Base-by-base conservation (phyloP, 2,888 invertebrate genomes). In the Drosophila bunnanda region DNA sequence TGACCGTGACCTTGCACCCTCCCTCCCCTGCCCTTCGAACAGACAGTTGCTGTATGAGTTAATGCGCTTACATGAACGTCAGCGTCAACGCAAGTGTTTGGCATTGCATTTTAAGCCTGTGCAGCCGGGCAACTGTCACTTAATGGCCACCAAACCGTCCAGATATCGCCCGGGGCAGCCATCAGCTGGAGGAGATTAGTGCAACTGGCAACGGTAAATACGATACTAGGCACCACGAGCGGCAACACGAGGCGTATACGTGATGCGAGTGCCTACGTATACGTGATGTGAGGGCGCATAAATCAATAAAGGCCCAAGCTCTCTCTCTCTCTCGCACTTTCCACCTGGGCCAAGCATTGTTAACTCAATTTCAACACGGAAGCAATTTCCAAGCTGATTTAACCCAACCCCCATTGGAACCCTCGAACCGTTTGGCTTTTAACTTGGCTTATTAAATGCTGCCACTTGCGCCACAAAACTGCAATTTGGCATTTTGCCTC, bases 281-380 rank as follows among this genome's bases (percentile, higher is more conserved):
- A 70, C 69, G 75, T 80, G 79, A 76, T 76, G 74, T 50, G 43
- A 43, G 53, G 70, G 68, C 78, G 46, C 79, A 83, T 82, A 88
- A 83, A 83, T 83, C 88, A 83, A 83, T 83, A 83, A 75, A 75
- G 56, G 32, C 13, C 41, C 25, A 13, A 30, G 36, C 4, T 15
- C 25, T 15, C 22, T 25, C 30, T 52, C 32, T 15, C 38, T 36
- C 13, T 41, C 43, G 15, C 52, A 53, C 52, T 44, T 53, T 55
- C 25, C 25, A 25, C 25, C 25, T 25, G 13, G 50, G 41, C 44
- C 17, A 70, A 72, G 79, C 77, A 77, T 78, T 79, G 77, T 81
- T 88, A 88, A 79, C 88, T 82, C 79, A 81, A 86, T 84, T 87
- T 84, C 79, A 70, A 87, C 84, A 87, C 85, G 89, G 85, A 84